A percentile compares a stretch with the other conserved stretches of the same genome.
Evolutionary conservation across 2,888 invertebrate species (phyloP).

Genomic region (Calameuta pallipes): DNA sequence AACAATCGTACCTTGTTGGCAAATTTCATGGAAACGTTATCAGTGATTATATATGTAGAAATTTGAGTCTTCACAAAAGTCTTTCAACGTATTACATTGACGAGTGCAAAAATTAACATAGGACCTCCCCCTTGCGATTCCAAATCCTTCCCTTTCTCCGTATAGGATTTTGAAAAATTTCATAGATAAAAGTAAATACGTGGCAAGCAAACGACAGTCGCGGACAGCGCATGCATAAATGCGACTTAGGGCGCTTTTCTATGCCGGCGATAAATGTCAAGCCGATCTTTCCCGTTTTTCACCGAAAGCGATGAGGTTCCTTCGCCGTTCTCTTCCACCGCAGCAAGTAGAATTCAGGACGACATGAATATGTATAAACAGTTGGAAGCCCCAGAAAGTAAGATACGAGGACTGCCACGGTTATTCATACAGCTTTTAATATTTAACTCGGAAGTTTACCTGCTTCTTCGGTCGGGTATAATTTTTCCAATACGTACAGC

Average conservation of each 20-base stretch:
- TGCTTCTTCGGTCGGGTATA: conserved; percentile 36
- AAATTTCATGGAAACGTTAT: no score
- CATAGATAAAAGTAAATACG: not conserved
- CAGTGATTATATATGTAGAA: not conserved
- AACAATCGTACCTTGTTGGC: no score
- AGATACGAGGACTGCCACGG: conserved; percentile 51
- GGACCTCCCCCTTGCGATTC: no score
- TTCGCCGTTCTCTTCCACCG: not conserved
- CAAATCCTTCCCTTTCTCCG: not conserved
- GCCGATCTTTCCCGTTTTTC: not conserved
- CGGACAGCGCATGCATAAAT: not conserved
- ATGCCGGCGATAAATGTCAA: not conserved
- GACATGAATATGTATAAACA: conserved; percentile 50
- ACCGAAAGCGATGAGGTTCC: conserved; percentile 13
- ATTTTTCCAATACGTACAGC: conserved; percentile 35
- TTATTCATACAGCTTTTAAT: conserved; percentile 61
- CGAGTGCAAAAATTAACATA: not conserved
- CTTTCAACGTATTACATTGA: not conserved
- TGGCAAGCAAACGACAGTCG: not conserved
- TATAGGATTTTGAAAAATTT: not conserved
- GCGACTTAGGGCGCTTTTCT: conserved; percentile 1
- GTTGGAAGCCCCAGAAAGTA: conserved; percentile 38
- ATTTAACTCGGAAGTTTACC: conserved; percentile 58
- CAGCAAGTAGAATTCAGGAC: not conserved
- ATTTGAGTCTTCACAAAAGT: not conserved